phyloP scores from a whole-genome alignment of 2,113 vertebrate genomes.

The Laticauda laticaudata region DNA sequence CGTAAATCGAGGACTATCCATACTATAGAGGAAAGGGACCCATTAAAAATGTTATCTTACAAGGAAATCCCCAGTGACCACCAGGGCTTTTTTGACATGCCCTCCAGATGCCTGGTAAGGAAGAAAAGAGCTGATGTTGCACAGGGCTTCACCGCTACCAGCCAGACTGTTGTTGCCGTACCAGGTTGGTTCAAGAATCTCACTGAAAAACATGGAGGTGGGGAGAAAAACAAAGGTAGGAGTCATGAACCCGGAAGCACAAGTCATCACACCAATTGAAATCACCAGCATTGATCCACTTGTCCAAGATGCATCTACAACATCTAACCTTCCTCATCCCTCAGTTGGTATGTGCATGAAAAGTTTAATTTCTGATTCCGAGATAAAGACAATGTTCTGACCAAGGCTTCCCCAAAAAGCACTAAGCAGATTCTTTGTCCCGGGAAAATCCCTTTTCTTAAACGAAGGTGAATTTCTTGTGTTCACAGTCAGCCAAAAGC shows the following conservation, averaged over 20 bases:
- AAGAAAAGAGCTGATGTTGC: slow-evolving; percentile 52
- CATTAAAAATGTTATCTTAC: not conserved
- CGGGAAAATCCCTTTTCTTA: no score
- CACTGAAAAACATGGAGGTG: slow-evolving; percentile 61
- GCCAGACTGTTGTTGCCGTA: slow-evolving; percentile 60
- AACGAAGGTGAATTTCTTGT: no score
- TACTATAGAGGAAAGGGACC: not conserved
- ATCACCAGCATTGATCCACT: not conserved
- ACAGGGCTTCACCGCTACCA: not conserved
- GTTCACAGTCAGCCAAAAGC: no score
- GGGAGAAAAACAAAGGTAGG: no score
- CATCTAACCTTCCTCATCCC: no score
- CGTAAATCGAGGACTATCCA: not conserved
- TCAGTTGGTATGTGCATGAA: not conserved
- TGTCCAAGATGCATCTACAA: not conserved
- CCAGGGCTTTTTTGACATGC: slow-evolving; percentile 70
- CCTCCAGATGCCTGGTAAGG: not conserved
- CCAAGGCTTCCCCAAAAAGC: no score
- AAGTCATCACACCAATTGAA: not conserved
- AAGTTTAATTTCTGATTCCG: not conserved
- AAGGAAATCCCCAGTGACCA: slow-evolving; percentile 82
- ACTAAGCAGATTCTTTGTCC: no score
- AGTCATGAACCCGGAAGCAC: not conserved
- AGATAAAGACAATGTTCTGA: not conserved
- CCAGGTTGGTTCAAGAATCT: slow-evolving; percentile 71